Conservation (phyloP, 2,888 invertebrate species). For the Rotaria magnacalcarata region DNA sequence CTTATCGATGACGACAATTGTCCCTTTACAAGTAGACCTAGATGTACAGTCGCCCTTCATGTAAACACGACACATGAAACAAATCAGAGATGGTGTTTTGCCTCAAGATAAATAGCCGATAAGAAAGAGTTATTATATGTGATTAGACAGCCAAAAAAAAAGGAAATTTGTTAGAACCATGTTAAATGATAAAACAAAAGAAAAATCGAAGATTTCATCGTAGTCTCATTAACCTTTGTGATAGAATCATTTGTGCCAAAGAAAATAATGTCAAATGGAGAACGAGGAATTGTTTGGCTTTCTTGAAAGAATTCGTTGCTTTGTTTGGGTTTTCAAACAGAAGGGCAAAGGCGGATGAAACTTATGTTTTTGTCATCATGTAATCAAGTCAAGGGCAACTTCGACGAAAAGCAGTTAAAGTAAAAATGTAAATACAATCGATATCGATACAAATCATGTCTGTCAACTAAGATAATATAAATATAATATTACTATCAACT, state of each 20-base stretch:
- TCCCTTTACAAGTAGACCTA: background rate
- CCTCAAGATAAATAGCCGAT: background rate
- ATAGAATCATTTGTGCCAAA: background rate
- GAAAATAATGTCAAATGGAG: background rate
- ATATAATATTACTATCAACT: too few species aligned
- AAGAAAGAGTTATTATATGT: slow-evolving; percentile 8
- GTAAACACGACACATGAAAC: slow-evolving; percentile 9
- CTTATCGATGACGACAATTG: slow-evolving; percentile 19
- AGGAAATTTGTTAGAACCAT: background rate
- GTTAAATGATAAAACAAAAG: background rate
- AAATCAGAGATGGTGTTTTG: slow-evolving; percentile 1
- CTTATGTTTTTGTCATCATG: too few species aligned
- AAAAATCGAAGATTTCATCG: background rate
- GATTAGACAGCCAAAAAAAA: background rate
- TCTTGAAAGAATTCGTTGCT: too few species aligned
- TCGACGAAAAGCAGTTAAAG: too few species aligned
- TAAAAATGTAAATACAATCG: too few species aligned
- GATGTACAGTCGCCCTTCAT: background rate
- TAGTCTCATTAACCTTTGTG: background rate
- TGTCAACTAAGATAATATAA: too few species aligned
- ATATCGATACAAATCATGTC: too few species aligned
- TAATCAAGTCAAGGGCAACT: too few species aligned
- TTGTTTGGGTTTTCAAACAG: too few species aligned
- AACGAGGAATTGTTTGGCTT: background rate
- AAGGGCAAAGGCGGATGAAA: too few species aligned